Evolutionary conservation across 2,797 vertebrate species (phyloP).

Genomic region (Todus mexicanus): DNA sequence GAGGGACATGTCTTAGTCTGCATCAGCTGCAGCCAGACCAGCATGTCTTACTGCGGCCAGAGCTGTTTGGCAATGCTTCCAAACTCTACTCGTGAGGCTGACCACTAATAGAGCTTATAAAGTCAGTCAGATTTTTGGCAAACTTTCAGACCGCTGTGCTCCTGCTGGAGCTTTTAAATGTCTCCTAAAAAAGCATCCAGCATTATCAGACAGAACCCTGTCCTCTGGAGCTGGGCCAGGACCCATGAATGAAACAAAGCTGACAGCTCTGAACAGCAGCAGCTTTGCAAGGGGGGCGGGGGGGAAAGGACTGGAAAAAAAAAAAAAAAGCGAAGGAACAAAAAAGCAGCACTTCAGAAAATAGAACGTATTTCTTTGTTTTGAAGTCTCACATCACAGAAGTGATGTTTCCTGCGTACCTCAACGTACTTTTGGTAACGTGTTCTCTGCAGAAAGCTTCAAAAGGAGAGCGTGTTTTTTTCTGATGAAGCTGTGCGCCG

Average conservation of each 20-base stretch:
- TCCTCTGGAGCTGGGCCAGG: constrained; percentile 16
- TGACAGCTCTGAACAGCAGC: not conserved
- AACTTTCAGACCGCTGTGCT: constrained; percentile 25
- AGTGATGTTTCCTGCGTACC: not conserved
- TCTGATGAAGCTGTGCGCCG: not conserved
- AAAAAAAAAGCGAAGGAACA: too few species aligned
- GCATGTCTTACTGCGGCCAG: not conserved
- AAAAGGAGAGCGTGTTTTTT: not conserved
- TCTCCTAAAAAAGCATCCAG: constrained; percentile 7
- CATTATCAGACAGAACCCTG: not conserved
- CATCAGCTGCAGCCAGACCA: not conserved
- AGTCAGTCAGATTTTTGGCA: constrained; percentile 49
- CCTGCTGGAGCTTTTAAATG: not conserved
- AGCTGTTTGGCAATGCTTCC: constrained; percentile 11
- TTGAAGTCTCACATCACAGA: constrained; percentile 31
- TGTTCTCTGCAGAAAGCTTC: not conserved
- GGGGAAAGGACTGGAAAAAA: not conserved
- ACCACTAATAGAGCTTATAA: constrained; percentile 47
- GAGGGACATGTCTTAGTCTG: not conserved
- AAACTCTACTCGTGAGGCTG: constrained; percentile 6
- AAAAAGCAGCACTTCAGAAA: not conserved
- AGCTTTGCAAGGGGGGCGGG: not conserved
- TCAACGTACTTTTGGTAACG: not conserved
- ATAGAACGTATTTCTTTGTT: not conserved
- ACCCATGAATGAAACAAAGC: constrained; percentile 40